Base-by-base conservation (phyloP, 2,113 vertebrate species). In the Pangasianodon gigas region DNA sequence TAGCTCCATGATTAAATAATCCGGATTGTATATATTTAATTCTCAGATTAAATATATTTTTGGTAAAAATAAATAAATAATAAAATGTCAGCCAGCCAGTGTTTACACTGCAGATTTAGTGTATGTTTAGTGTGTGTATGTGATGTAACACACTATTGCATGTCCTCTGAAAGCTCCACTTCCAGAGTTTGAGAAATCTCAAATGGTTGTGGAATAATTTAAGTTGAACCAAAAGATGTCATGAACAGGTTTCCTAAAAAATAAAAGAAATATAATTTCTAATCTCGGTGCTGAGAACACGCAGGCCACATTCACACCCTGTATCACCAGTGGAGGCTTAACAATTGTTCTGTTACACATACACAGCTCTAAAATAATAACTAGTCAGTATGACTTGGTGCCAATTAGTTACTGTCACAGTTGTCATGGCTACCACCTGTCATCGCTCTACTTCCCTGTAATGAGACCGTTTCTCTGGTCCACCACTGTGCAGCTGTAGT, bases 331-430 rank as follows among this genome's bases (percentile, higher is more conserved):
- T 37, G 54, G n/a, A 86, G 85, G 37, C 62, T n/a, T 14, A 32
- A 32, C 65, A 56, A 56, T 10, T 56, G 0, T 44, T 48, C 85
- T 56, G 48, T 71, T 41, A 74, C 10, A 54, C 29, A 86, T 32
- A 54, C 26, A 29, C 51, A 54, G n/a, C 37, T 41, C 51, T 16
- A 9, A 87, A 52, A n/a, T 56, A 86, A 86, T 37, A 41, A 37
- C 85, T 16, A 44, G 48, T 48, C 52, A 37, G 37, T 37, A 37
- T 75, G 67, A 87, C 65, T 26, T 37, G 46, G 14, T 41, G 65
- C 84, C 84, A 71, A 86, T 86, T 86, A 71, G 84, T 86, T 51
- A 51, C 48, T 69, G 84, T 52, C 84, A 86, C 9, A 14, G 67
- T 74, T 74, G 46, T 75, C 67, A 87, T 87, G 67, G 85, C 46